Conservation (phyloP, 1,140 invertebrate species). For the Amphibalanus amphitrite region DNA sequence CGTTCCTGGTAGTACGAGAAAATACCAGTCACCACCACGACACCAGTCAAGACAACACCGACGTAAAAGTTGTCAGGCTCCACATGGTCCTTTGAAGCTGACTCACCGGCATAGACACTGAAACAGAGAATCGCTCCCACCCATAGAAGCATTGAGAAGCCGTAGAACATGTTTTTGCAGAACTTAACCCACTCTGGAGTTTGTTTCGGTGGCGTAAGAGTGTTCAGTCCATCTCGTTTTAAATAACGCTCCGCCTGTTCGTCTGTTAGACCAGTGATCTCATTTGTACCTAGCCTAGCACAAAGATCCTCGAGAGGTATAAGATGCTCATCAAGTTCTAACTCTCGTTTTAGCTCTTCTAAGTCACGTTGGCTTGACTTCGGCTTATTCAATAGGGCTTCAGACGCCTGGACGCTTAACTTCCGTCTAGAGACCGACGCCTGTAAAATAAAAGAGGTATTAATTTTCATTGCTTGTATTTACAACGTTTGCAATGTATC, state of each 20-base stretch:
- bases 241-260: conserved; percentile 32
- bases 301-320: no score
- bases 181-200: conserved; percentile 46
- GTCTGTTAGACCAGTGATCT: conserved; percentile 33
- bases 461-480: no score
- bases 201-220: conserved; percentile 40
- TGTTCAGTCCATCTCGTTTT: conserved; percentile 46
- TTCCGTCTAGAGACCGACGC: no score
- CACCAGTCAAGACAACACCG: conserved; percentile 82
- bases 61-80: conserved; percentile 84
- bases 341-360: no score
- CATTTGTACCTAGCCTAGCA: no score
- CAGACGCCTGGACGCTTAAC: no score
- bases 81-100: no score
- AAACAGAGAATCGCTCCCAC: conserved; percentile 55
- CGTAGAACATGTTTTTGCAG: conserved; percentile 43
- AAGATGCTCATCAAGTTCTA: no score
- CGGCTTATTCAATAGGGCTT: no score
- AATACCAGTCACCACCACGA: conserved; percentile 88
- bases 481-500: no score
- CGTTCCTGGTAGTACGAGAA: conserved; percentile 98
- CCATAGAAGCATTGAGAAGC: conserved; percentile 62
- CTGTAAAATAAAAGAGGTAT: no score
- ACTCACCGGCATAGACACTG: conserved; percentile 38
- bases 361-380: no score